Evolutionary conservation across 2,888 invertebrate species (phyloP).

Genomic region (Heliconius ismenius): DNA sequence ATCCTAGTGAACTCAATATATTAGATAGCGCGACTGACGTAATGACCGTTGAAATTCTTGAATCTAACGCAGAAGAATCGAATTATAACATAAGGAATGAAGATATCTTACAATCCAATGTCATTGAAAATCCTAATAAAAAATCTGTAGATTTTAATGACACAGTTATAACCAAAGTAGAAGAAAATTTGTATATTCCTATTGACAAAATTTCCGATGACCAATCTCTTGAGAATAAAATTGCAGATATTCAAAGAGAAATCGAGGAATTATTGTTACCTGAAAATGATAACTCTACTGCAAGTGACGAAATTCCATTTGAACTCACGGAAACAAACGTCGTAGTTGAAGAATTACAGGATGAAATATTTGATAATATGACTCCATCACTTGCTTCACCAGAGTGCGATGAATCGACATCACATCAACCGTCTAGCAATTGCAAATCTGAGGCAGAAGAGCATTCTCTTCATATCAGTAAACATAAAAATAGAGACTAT

Average conservation of each 20-base stretch:
- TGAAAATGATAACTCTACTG: constrained; percentile 71
- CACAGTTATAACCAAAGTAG: neutral
- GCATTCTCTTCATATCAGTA: constrained; percentile 48
- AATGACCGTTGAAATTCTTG: constrained; percentile 50
- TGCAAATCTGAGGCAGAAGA: constrained; percentile 45
- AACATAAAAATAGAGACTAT: constrained; percentile 62
- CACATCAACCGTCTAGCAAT: neutral
- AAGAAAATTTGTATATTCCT: constrained; percentile 24
- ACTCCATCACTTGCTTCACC: constrained; percentile 25
- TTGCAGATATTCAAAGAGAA: constrained; percentile 77
- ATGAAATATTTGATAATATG: constrained; percentile 57
- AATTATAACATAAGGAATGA: constrained; percentile 7
- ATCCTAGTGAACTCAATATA: constrained; percentile 58
- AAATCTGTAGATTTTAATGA: neutral
- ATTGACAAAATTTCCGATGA: constrained; percentile 63
- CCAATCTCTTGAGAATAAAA: constrained; percentile 73
- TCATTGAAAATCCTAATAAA: neutral
- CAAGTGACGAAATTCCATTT: constrained; percentile 65
- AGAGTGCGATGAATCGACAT: constrained; percentile 27
- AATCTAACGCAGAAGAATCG: constrained; percentile 23
- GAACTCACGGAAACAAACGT: constrained; percentile 61
- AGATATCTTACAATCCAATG: neutral
- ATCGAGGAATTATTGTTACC: constrained; percentile 76
- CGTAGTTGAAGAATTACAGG: constrained; percentile 58
- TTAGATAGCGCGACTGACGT: constrained; percentile 57